phyloP scores from a whole-genome alignment of 1,140 invertebrate genomes.

The Lordiphosa stackelbergi region DNA sequence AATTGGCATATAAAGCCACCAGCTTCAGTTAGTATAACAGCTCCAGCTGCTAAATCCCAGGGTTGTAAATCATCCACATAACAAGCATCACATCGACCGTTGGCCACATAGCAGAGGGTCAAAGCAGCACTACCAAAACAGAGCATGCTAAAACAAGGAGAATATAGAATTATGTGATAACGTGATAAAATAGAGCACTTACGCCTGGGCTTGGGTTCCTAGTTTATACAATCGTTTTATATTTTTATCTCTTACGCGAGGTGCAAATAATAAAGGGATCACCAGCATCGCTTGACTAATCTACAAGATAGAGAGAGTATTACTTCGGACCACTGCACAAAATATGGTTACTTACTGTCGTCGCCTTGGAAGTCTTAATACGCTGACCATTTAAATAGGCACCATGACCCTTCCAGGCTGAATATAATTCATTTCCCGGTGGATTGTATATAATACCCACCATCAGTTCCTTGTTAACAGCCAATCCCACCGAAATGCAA shows the following conservation, averaged over 20 bases:
- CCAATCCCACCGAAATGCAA: constrained; percentile 83
- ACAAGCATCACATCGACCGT: constrained; percentile 84
- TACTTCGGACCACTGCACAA: constrained; percentile 26
- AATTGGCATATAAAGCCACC: constrained; percentile 84
- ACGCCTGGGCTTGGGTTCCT: constrained; percentile 63
- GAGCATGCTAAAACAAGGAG: constrained; percentile 78
- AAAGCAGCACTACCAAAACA: constrained; percentile 86
- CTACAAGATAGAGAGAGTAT: constrained; percentile 22
- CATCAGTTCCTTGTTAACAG: constrained; percentile 82
- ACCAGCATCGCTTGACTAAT: constrained; percentile 65
- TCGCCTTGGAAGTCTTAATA: constrained; percentile 78
- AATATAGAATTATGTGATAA: neutral
- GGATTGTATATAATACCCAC: constrained; percentile 89
- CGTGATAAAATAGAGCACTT: constrained; percentile 14
- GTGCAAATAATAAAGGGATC: constrained; percentile 66
- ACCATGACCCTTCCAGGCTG: constrained; percentile 84
- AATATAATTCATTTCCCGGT: constrained; percentile 84
- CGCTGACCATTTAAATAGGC: constrained; percentile 85
- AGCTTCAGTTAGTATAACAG: constrained; percentile 86
- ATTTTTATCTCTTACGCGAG: constrained; percentile 65
- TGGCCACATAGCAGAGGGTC: constrained; percentile 86
- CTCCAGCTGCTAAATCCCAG: constrained; percentile 85
- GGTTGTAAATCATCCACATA: constrained; percentile 84
- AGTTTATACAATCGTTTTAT: constrained; percentile 69
- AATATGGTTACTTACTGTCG: constrained; percentile 46